These are phyloP conservation scores for Pyrrhia umbra DNA, from an alignment of 2,888 invertebrate species.

Conservation along the genomic window DNA sequence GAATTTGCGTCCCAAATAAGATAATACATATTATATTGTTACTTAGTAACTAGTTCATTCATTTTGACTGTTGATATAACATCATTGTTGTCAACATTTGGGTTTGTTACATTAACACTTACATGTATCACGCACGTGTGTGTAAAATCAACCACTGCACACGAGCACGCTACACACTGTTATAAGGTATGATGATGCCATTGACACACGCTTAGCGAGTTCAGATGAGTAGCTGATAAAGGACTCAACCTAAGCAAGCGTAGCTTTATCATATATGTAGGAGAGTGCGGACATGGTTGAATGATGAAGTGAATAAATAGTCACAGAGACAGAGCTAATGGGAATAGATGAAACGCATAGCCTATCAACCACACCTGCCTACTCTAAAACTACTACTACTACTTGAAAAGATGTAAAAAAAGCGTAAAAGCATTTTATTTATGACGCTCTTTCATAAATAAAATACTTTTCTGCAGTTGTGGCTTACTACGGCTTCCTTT, in stretches of 20 bases:
- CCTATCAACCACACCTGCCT: too few species aligned
- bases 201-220: not conserved
- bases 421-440: not conserved
- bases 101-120: not conserved
- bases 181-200: not conserved
- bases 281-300: not conserved
- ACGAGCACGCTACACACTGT: too few species aligned
- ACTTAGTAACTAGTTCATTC: constrained; percentile 31
- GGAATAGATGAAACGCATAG: not conserved
- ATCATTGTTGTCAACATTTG: constrained; percentile 16
- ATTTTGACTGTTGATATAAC: constrained; percentile 30
- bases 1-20: constrained; percentile 35
- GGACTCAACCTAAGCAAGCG: not conserved
- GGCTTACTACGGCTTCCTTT: constrained; percentile 41
- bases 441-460: constrained; percentile 1
- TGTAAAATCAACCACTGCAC: not conserved
- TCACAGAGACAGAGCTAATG: not conserved
- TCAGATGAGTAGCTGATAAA: not conserved
- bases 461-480: constrained; percentile 13
- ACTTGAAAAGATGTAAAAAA: not conserved
- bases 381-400: too few species aligned
- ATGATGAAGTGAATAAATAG: not conserved
- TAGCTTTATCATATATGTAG: too few species aligned
- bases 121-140: not conserved
- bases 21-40: constrained; percentile 10